phyloP scores from a whole-genome alignment of 2,888 invertebrate genomes.

The Netelia virgata region DNA sequence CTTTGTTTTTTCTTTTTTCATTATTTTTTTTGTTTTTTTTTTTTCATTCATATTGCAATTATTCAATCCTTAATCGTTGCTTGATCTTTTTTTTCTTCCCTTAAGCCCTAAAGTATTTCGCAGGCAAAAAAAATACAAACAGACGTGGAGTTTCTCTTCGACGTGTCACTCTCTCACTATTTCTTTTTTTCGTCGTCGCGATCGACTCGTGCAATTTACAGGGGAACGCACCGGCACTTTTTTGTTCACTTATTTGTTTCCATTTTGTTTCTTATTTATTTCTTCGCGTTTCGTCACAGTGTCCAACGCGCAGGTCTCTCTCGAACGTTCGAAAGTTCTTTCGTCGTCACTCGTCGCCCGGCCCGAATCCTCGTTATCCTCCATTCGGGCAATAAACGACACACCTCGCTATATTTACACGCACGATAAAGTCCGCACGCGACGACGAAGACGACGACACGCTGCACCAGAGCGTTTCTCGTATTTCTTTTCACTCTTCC shows the following conservation, averaged over 20 bases:
- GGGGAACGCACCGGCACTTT: constrained; percentile 60
- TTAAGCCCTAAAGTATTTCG: constrained; percentile 71
- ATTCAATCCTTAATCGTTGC: constrained; percentile 73
- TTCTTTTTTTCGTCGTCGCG: constrained; percentile 38
- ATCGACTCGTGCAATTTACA: constrained; percentile 66
- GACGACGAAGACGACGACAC: constrained; percentile 22
- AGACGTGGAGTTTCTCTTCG: constrained; percentile 48
- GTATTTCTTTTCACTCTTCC: constrained; percentile 13
- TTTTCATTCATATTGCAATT: constrained; percentile 81
- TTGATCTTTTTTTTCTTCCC: constrained; percentile 48
- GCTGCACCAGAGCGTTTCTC: constrained; percentile 33
- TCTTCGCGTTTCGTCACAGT: constrained; percentile 34
- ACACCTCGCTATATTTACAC: constrained; percentile 57
- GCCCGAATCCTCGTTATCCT: constrained; percentile 13
- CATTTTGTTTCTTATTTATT: not conserved
- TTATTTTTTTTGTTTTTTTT: constrained; percentile 60
- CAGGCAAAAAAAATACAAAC: constrained; percentile 63
- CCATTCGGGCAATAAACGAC: constrained; percentile 34
- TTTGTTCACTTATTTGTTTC: constrained; percentile 2
- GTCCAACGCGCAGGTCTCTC: constrained; percentile 24
- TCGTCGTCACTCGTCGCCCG: not conserved
- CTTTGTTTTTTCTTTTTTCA: constrained; percentile 65
- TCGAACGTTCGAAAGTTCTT: constrained; percentile 13
- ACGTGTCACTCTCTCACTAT: constrained; percentile 38
- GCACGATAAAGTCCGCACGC: constrained; percentile 44